Evolutionary conservation across 2,113 vertebrate genomes (phyloP).

Genomic region (Cyanoramphus novaezelandiae): DNA sequence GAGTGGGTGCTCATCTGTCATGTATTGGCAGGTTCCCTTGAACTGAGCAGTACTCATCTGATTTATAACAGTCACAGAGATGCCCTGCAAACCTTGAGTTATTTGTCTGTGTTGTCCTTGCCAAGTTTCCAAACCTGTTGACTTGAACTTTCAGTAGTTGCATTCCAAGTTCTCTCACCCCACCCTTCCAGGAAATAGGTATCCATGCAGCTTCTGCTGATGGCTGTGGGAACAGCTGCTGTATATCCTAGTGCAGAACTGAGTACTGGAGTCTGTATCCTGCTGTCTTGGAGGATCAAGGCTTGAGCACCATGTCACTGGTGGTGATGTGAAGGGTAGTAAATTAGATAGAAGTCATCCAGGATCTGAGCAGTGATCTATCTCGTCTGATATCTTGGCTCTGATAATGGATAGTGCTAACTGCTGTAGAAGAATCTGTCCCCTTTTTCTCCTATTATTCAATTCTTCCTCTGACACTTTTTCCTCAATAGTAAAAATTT

Average conservation of each 20-base stretch:
- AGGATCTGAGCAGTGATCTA: background rate
- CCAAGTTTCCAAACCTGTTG: constrained; percentile 43
- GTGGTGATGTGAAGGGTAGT: background rate
- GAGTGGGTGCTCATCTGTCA: background rate
- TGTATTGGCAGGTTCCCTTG: background rate
- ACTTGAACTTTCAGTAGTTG: constrained; percentile 40
- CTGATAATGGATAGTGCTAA: background rate
- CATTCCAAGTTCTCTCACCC: background rate
- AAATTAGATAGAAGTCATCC: background rate
- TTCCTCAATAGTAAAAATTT: background rate
- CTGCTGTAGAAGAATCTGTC: background rate
- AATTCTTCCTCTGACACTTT: background rate
- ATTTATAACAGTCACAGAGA: background rate
- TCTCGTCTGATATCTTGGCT: background rate
- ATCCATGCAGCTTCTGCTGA: background rate
- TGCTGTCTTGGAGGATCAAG: background rate
- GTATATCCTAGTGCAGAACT: background rate
- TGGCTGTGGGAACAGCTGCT: background rate
- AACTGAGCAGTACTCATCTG: background rate
- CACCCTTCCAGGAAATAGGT: constrained; percentile 32
- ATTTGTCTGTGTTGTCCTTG: background rate
- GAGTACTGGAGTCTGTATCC: background rate
- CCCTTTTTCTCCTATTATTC: background rate
- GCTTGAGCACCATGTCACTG: background rate
- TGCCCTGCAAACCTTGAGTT: constrained; percentile 10